Base-by-base conservation (phyloP, 2,797 vertebrate species). In the Clarias laeviceps region DNA sequence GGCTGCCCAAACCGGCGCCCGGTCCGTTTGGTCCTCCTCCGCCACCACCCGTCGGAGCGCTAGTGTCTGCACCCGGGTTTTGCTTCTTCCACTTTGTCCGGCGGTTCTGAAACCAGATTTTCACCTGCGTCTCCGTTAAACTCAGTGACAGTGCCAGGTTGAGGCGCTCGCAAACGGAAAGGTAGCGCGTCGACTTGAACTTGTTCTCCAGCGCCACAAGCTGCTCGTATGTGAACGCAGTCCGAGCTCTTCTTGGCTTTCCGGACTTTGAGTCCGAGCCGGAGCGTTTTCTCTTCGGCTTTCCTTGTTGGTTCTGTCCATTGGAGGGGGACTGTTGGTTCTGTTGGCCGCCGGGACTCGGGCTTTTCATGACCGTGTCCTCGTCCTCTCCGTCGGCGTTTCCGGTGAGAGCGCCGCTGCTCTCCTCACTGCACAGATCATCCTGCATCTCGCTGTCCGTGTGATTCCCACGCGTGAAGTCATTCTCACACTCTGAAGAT, bases 1-100 rank as follows among this genome's bases (percentile, higher is more conserved):
- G 95, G 57, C 95, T 84, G 0, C 96, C 96, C 87, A 97, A 50
- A 64, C 95, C 95, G 32, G 91, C 93, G 54, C 92, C 15, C 84
- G 87, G 57, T 57, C 94, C 87, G 24, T 92, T 92, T 2, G 88
- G 80, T 0, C 91, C 90, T 27, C 91, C 95, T 0, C 87, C 81
- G 20, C 65, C 74, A 32, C 92, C 88, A 50, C 91, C 93, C 0
- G 96, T 96, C 7, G 98, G 97, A 9, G 97, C 97, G 1, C 97
- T 98, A 0, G 97, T 98, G 93, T 98, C 97, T 0, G 97, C 97
- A 0, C 97, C 97, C 0, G 97, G 97, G 90, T 98, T 98, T 91
- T 98, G 97, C 90, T 98, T 98, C 96, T 98, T 98, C 97, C 97
- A 98, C 94, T 98, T 98, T 92, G 97, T 98, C 86, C 97, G 93